Conservation (phyloP, 2,113 vertebrate species). For the Bubalus kerabau region DNA sequence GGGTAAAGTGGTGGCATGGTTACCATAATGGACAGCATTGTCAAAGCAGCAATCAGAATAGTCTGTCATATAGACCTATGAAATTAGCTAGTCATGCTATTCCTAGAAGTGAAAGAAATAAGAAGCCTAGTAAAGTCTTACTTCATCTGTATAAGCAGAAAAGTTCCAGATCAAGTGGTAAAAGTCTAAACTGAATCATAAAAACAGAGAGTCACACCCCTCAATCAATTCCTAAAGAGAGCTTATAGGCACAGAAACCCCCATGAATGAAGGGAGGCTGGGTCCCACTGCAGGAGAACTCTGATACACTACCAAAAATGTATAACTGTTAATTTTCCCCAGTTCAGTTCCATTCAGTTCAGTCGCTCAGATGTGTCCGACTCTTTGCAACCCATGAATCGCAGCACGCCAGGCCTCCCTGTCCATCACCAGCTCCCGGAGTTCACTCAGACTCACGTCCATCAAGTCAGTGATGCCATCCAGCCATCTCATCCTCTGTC, state of each 20-base stretch:
- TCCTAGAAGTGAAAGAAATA: neutral
- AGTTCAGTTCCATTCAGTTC: too few relatives aligned
- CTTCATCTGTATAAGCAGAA: neutral
- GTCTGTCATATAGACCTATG: neutral
- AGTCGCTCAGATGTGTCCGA: too few relatives aligned
- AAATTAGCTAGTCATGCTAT: neutral
- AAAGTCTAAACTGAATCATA: neutral
- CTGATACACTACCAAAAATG: neutral
- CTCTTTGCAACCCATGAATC: too few relatives aligned
- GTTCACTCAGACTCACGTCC: too few relatives aligned
- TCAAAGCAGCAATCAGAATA: neutral
- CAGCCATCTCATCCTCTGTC: too few relatives aligned
- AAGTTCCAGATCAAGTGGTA: neutral
- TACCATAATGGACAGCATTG: neutral
- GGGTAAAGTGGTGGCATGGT: neutral
- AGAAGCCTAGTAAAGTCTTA: neutral
- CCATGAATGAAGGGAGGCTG: neutral
- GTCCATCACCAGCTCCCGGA: too few relatives aligned
- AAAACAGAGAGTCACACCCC: neutral
- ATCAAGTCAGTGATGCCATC: too few relatives aligned
- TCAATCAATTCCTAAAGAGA: neutral
- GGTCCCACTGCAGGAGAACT: neutral
- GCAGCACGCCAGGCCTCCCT: too few relatives aligned
- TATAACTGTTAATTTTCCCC: neutral
- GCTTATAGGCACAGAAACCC: neutral